Conservation (phyloP, 2,113 vertebrate species). For the Tragulus kanchil region DNA sequence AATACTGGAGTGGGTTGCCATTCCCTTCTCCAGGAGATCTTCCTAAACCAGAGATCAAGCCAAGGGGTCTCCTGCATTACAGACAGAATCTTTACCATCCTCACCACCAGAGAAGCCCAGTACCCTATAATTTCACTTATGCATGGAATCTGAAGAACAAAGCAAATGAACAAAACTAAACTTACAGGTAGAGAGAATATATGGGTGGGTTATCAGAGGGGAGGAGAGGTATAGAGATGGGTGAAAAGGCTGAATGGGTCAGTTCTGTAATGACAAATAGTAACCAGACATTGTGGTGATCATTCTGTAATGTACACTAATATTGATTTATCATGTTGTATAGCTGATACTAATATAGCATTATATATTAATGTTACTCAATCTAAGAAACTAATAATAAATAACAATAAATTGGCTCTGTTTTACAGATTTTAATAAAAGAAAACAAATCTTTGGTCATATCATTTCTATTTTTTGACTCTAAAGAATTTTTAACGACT, state of each 20-base stretch:
- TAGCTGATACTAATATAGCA: neutral
- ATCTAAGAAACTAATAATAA: neutral
- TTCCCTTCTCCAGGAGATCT: too few relatives aligned
- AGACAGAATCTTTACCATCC: too few relatives aligned
- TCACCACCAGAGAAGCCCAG: too few relatives aligned
- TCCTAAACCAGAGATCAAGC: too few relatives aligned
- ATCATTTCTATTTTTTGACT: conserved; percentile 11
- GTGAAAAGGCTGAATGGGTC: neutral
- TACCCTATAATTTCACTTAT: neutral
- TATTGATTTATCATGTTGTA: neutral
- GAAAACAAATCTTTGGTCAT: conserved; percentile 46
- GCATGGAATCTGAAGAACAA: neutral
- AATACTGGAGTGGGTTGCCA: too few relatives aligned
- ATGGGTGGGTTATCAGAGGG: neutral
- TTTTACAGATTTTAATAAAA: neutral
- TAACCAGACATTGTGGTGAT: neutral
- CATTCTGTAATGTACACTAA: neutral
- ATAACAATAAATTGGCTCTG: neutral
- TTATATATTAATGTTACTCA: neutral
- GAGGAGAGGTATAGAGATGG: neutral
- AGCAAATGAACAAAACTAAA: neutral
- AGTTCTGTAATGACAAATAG: neutral
- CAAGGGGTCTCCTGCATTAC: too few relatives aligned
- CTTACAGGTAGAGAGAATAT: neutral
- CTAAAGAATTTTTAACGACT: neutral